Conservation (phyloP, 2,797 vertebrate genomes). For the Coilia nasus region DNA sequence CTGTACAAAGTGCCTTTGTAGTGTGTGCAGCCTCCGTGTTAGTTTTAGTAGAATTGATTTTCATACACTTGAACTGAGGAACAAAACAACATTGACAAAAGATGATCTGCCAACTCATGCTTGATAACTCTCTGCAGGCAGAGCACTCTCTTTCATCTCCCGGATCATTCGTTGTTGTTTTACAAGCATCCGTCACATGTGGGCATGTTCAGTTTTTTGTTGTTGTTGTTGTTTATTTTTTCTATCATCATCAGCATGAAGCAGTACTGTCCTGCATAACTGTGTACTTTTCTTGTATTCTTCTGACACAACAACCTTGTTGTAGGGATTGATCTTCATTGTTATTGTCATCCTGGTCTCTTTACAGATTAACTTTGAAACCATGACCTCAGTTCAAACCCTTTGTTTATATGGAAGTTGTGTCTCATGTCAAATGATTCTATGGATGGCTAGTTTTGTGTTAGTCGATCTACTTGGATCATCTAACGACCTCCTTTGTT, state of each 20-base stretch:
- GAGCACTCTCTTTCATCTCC: not conserved
- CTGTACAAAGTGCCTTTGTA: no score
- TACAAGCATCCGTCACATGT: not conserved
- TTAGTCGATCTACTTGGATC: not conserved
- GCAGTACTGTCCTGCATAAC: not conserved
- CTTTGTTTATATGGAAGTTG: not conserved
- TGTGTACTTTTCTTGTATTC: not conserved
- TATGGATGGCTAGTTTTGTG: not conserved
- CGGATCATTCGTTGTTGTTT: not conserved
- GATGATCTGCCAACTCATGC: constrained; percentile 13
- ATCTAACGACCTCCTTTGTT: not conserved
- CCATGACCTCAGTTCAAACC: not conserved
- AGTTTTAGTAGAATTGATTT: not conserved
- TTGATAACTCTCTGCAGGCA: not conserved
- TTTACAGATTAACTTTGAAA: not conserved
- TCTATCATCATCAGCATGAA: not conserved
- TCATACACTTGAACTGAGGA: not conserved
- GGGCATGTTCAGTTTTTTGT: not conserved
- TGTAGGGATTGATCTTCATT: not conserved
- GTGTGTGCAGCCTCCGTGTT: not conserved
- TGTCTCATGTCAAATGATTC: not conserved
- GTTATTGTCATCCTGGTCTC: not conserved
- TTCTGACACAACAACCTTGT: not conserved
- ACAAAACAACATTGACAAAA: not conserved
- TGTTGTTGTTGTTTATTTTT: not conserved